These are phyloP conservation scores for Drosophila rellima DNA, from an alignment of 2,888 invertebrate species.

Conservation along the genomic window DNA sequence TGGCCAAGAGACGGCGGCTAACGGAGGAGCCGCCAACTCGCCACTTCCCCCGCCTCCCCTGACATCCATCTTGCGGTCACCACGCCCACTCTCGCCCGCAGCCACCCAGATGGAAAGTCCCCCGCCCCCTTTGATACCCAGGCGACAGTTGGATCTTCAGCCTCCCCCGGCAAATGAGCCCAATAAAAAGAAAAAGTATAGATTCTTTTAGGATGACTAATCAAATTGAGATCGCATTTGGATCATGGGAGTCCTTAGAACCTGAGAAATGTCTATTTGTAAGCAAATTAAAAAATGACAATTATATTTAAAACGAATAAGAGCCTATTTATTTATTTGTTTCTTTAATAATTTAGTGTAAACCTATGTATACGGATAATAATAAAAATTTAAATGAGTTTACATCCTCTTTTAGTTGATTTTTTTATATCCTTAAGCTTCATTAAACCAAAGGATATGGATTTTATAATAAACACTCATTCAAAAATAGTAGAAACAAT, in stretches of 20 bases:
- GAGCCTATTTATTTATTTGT: conserved; percentile 31
- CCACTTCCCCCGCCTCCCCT: conserved; percentile 42
- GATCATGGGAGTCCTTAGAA: conserved; percentile 35
- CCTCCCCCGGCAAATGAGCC: conserved; percentile 46
- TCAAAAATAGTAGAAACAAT: background rate
- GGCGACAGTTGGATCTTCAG: conserved; percentile 56
- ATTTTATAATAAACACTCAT: background rate
- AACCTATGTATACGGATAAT: conserved; percentile 8
- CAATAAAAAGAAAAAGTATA: conserved; percentile 76
- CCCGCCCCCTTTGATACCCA: conserved; percentile 82
- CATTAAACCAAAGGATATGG: background rate
- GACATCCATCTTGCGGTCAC: conserved; percentile 68
- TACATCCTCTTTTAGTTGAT: background rate
- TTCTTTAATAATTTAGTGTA: conserved; percentile 32
- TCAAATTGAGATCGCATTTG: conserved; percentile 18
- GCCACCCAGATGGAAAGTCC: conserved; percentile 40
- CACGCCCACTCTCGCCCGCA: conserved; percentile 69
- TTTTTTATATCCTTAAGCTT: background rate
- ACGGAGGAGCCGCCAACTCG: conserved; percentile 9
- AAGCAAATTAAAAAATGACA: conserved; percentile 66
- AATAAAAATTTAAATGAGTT: conserved; percentile 4
- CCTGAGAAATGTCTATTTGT: conserved; percentile 40
- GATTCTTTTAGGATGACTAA: conserved; percentile 68
- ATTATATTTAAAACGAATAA: conserved; percentile 51
- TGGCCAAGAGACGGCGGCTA: conserved; percentile 39